Evolutionary conservation across 2,113 vertebrate species (phyloP), one percentile per base, ranked within the genome.

Genomic region (Pica pica): DNA sequence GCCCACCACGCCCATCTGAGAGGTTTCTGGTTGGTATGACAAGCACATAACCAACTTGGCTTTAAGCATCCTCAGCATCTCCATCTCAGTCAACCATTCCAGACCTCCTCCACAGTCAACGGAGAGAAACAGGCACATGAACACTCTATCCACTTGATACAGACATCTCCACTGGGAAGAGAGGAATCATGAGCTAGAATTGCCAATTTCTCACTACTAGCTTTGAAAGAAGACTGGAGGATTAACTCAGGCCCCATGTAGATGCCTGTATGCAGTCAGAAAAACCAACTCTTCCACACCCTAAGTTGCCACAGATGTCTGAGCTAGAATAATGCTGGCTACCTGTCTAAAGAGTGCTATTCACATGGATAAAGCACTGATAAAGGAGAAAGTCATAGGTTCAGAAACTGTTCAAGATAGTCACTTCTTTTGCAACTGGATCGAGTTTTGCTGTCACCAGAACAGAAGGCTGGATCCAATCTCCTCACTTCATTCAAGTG

Each of bases 101-200:
- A 87, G 42, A 70, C 18, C 50, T 83, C 27, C 57, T 61, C 41
- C 30, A 22, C 20, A 77, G 59, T 10, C 64, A 80, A 2, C 1
- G 6, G 50, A 83, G 15, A 71, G 44, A 73, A 71, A 82, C 0
- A 86, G 24, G 74, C 41, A 59, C 37, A 24, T 16, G 41, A 88
- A 53, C 16, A 4, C 9, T 10, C 9, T 10, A n/a, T 26, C 27
- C 31, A 35, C 18, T 42, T 61, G 41, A 55, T 0, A 2, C 0
- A 65, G 53, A 50, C 13, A 41, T 46, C 46, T 71, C 11, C 30
- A 44, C 4, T 1, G 6, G 10, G 30, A 73, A 65, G 46, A 79
- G 47, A 85, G 28, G 44, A 83, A 37, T 53, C 14, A 9, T 20
- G 28, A 83, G 31, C 26, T 73, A 57, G 28, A 92, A 74, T 23